Evolutionary conservation across 2,113 vertebrate species (phyloP), one percentile per base, ranked within the genome.

Genomic region (Illadopsis cleaveri): DNA sequence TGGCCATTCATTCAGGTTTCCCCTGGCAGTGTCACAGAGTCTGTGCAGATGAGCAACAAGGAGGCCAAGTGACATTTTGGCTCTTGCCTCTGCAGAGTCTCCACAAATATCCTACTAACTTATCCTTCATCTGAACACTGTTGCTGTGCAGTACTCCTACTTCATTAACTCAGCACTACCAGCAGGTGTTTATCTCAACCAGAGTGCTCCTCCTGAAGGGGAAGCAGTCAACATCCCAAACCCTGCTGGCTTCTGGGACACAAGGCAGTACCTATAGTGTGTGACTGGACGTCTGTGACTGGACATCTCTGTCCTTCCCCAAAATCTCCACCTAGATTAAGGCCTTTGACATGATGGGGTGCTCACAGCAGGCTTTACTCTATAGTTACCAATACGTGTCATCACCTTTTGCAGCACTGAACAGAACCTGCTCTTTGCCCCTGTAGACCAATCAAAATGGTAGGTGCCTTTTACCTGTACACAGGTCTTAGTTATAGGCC

Each of bases 371-470:
- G 40, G 6, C 6, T 60, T 37, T 23, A 44, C 2, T 2, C 4
- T 21, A 5, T 17, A 22, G 37, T 40, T 66, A n/a, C 25, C 17
- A 42, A 18, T 38, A 23, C 5, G 22, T 5, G 23, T 3, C 15
- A 38, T 9, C 27, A 71, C 20, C 4, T 71, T 76, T 9, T 76
- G 37, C 42, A 61, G 7, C 47, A 35, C 1, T 66, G 62, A 57
- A 3, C 3, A 44, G 18, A 50, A 57, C 2, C 4, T 53, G 21
- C 2, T 22, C 3, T 53, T 57, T 12, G 6, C 6, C 4, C 8
- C 12, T 17, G 8, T 12, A 66, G 6, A 8, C 5, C 20, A 61
- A 5, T 3, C 0, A 0, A 82, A 75, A 47, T 6, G 10, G 3
- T 22, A 11, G 2, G 6, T 57, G 17, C 5, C 18, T 83, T 44